phyloP scores from a whole-genome alignment of 2,888 invertebrate species.

The Dasypogon diadema region DNA sequence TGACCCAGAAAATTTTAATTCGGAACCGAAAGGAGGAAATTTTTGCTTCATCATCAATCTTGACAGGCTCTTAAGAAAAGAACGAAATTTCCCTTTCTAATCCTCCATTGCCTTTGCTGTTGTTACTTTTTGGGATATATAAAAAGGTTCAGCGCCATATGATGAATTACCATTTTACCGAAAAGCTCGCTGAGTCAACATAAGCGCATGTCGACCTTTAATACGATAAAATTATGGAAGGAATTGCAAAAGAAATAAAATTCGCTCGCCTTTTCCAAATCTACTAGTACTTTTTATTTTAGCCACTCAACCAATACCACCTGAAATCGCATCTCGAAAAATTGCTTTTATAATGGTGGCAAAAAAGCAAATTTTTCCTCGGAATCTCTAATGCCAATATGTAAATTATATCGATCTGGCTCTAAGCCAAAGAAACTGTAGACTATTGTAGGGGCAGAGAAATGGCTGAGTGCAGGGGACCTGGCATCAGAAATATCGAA shows the following conservation, averaged over 20 bases:
- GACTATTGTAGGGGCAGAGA: constrained; percentile 16
- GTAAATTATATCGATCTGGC: constrained; percentile 45
- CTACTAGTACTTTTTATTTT: constrained; percentile 17
- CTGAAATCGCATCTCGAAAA: background rate
- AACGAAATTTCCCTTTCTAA: constrained; percentile 33
- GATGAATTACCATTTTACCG: constrained; percentile 37
- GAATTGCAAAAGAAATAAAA: background rate
- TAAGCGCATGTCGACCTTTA: constrained; percentile 31
- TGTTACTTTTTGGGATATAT: constrained; percentile 20
- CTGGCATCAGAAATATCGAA: constrained; percentile 44
- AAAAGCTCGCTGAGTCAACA: constrained; percentile 40
- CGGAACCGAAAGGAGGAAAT: constrained; percentile 27
- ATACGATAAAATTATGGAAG: constrained; percentile 26
- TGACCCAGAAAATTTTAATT: constrained; percentile 40
- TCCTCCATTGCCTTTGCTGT: constrained; percentile 21
- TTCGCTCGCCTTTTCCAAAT: constrained; percentile 16
- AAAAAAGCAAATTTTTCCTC: constrained; percentile 35
- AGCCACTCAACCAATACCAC: background rate
- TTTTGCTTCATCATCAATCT: constrained; percentile 45
- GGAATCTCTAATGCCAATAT: constrained; percentile 34
- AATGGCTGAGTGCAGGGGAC: constrained; percentile 1
- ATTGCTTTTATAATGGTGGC: constrained; percentile 38
- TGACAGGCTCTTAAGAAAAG: constrained; percentile 41
- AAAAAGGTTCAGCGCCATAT: constrained; percentile 41
- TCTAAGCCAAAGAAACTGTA: constrained; percentile 9